Evolutionary conservation across 2,888 invertebrate species (phyloP), one percentile per base, ranked within the genome.

Genomic region (Acanthococcus lagerstroemiae): DNA sequence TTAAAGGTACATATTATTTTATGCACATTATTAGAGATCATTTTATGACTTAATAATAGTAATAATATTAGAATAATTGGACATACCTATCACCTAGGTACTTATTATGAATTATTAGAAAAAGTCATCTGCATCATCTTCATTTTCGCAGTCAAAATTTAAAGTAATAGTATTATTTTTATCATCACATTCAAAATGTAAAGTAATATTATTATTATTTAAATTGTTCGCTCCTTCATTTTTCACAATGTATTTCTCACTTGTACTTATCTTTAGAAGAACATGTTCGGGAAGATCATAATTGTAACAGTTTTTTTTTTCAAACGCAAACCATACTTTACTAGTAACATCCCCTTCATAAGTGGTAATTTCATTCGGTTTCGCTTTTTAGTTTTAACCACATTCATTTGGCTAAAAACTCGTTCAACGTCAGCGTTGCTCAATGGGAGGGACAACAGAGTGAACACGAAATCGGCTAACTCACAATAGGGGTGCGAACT

Each of bases 401-500:
- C 60, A 50, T 71, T 72, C 71, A 72, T 70, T 17, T 56, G 61
- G 67, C 69, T 70, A 63, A 71, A 71, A 2, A 67, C 24, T 65
- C 70, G 63, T 60, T 72, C 70, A 5, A 71, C 68, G 17, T 61
- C 71, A 3, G 71, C 72, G 65, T 72, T 72, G 4, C 71, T 70
- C 26, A 69, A 68, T 1, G 70, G 70, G n/a, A 71, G 55, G 1
- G 68, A 69, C 24, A 70, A 65, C 6, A 54, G 26, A 7, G 69
- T 30, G 21, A 71, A 68, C 5, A 70, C 71, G 15, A 71, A 54
- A 48, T 68, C 68, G 37, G 60, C 55, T 63, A 72, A 50, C 48
- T 72, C 70, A 61, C 12, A n/a, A 46, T 68, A 71, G 6, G 63
- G 48, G 65, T 70, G 69, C 63, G 63, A 61, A 54, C 69, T 70